A percentile compares a stretch with the other conserved stretches of the same genome.
phyloP scores from a whole-genome alignment of 2,797 vertebrate genomes.

The Clangula hyemalis region DNA sequence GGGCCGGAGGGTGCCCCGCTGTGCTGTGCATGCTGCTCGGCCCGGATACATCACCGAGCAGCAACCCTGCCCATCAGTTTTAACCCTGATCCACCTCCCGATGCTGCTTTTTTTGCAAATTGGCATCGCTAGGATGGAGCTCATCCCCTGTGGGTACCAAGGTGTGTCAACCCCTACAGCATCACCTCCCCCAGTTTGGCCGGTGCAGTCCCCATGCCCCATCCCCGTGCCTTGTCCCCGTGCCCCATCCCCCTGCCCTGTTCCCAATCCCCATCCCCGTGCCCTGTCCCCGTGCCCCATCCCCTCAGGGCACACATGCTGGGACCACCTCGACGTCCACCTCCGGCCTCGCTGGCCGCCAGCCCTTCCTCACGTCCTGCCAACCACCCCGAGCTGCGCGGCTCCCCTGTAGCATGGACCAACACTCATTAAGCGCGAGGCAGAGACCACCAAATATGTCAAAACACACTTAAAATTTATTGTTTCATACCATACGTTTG shows the following conservation, averaged over 20 bases:
- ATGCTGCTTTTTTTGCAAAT: neutral
- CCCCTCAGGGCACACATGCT: neutral
- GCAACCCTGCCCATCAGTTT: neutral
- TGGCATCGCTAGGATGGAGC: neutral
- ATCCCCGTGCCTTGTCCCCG: accelerated
- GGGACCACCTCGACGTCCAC: neutral
- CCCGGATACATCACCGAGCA: neutral
- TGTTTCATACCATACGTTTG: slow-evolving; percentile 58
- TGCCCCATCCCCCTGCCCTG: accelerated
- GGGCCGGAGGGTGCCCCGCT: neutral
- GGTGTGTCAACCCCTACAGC: accelerated
- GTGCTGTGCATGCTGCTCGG: neutral
- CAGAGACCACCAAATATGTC: slow-evolving; percentile 73
- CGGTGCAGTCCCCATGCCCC: accelerated
- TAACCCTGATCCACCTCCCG: neutral
- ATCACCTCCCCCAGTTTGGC: neutral
- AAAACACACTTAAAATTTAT: slow-evolving; percentile 68
- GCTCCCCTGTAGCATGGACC: slow-evolving; percentile 59
- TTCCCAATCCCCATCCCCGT: no score
- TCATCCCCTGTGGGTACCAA: neutral
- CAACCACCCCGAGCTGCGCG: slow-evolving; percentile 21
- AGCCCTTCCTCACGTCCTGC: neutral
- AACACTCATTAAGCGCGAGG: slow-evolving; percentile 56
- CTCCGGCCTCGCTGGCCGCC: slow-evolving; percentile 24
- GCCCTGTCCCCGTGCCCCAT: accelerated